phyloP scores from a whole-genome alignment of 1,140 invertebrate genomes.

The Meloidogyne hapla region DNA sequence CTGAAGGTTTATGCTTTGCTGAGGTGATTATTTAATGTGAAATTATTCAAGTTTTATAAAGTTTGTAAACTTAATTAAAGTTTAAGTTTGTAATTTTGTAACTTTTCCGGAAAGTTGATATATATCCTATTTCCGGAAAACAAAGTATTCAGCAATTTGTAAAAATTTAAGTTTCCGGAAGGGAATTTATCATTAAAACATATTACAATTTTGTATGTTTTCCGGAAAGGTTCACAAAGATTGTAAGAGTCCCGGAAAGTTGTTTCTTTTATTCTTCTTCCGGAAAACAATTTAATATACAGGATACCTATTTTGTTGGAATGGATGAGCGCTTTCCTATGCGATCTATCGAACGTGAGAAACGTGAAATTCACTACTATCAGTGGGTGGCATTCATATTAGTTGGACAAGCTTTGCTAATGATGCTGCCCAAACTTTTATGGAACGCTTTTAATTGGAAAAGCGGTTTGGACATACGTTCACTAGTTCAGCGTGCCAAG shows the following conservation, averaged over 20 bases:
- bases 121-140: no score
- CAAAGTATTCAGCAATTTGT: no score
- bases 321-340: slow-evolving; percentile 29
- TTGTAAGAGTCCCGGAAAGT: no score
- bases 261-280: no score
- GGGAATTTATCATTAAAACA: not conserved
- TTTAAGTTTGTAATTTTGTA: no score
- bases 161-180: no score
- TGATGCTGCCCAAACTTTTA: slow-evolving; percentile 38
- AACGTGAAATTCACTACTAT: slow-evolving; percentile 40
- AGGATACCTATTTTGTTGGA: slow-evolving; percentile 45
- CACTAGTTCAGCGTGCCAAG: slow-evolving; percentile 10
- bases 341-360: slow-evolving; percentile 22
- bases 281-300: no score
- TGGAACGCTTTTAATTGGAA: slow-evolving; percentile 44
- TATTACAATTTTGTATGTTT: no score
- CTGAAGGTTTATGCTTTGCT: slow-evolving; percentile 46
- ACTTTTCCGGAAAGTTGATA: no score
- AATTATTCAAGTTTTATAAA: not conserved
- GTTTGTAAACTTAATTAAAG: no score
- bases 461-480: slow-evolving; percentile 27
- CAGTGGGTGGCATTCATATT: slow-evolving; percentile 50
- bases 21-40: slow-evolving; percentile 20
- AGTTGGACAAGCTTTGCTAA: slow-evolving; percentile 31
- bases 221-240: not conserved